phyloP scores from a whole-genome alignment of 2,888 invertebrate genomes.

The Oegoconia quadripuncta region DNA sequence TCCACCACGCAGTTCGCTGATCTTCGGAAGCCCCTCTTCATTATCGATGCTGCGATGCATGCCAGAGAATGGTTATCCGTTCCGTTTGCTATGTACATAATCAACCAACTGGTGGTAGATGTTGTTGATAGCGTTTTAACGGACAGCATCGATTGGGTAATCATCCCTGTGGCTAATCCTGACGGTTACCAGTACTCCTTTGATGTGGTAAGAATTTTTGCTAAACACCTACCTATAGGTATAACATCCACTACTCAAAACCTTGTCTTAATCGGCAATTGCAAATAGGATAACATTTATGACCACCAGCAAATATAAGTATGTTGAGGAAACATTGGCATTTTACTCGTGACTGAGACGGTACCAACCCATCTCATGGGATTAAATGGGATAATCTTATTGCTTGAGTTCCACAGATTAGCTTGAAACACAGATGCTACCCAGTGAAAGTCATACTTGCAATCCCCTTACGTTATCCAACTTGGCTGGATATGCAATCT shows the following conservation, averaged over 20 bases:
- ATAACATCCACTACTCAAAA: slow-evolving; percentile 7
- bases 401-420: too few species aligned
- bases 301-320: too few species aligned
- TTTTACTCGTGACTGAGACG: too few species aligned
- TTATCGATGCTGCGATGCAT: slow-evolving; percentile 82
- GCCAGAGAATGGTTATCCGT: slow-evolving; percentile 87
- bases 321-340: too few species aligned
- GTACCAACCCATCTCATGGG: too few species aligned
- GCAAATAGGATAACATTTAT: too few species aligned
- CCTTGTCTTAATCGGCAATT: too few species aligned
- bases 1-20: slow-evolving; percentile 70
- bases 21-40: slow-evolving; percentile 74
- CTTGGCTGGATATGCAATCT: too few species aligned
- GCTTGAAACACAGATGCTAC: too few species aligned
- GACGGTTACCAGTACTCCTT: slow-evolving; percentile 86
- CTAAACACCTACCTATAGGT: neutral
- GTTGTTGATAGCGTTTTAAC: slow-evolving; percentile 66
- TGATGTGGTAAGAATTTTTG: slow-evolving; percentile 52
- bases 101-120: slow-evolving; percentile 82
- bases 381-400: too few species aligned
- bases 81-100: slow-evolving; percentile 82
- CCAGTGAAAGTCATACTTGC: too few species aligned
- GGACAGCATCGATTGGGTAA: slow-evolving; percentile 81
- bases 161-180: slow-evolving; percentile 84
- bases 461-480: too few species aligned